Base-by-base conservation (phyloP, 2,797 vertebrate genomes). In the Rhodeus uyekii region DNA sequence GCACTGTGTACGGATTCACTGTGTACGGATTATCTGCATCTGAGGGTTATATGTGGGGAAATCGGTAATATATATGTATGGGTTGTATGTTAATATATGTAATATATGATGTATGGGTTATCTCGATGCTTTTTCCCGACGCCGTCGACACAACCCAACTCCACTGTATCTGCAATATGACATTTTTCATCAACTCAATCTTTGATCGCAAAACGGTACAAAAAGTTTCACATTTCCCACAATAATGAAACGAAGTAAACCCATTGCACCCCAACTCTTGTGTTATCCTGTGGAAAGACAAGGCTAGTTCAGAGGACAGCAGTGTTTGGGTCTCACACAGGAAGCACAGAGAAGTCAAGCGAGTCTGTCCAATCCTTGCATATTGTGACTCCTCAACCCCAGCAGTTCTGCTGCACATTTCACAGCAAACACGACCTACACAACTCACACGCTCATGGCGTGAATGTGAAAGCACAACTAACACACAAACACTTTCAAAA, bases 251-350 rank as follows among this genome's bases (percentile, higher is more conserved):
- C 3, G 12, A 55, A 55, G 8, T n/a, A 44, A n/a, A n/a, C n/a
- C 42, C 4, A 44, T 44, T 44, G 42, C 12, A 14, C 42, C 42
- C 42, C 42, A 44, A 55, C 3, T 14, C 12, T 58, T 27, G 53
- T 6, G n/a, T 27, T 27, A 13, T 58, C 12, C n/a, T 42, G 27
- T 16, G 4, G 22, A 24, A 53, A n/a, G 6, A 73, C 46, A n/a
- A 46, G 9, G 27, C 46, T 18, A 72, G 3, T 48, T n/a, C 19
- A n/a, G 4, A 36, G 19, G 63, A 36, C 32, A 36, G 71, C 29
- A 77, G 60, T 77, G 42, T 48, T 77, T 64, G 22, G 75, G 29
- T 64, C 48, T 29, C 36, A 46, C 14, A 64, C 75, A 55, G 22
- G 29, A 77, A 36, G 29, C 1, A 77, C 1, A 0, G 13, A 18